phyloP scores from a whole-genome alignment of 2,888 invertebrate genomes.

The Drosophila falleni region DNA sequence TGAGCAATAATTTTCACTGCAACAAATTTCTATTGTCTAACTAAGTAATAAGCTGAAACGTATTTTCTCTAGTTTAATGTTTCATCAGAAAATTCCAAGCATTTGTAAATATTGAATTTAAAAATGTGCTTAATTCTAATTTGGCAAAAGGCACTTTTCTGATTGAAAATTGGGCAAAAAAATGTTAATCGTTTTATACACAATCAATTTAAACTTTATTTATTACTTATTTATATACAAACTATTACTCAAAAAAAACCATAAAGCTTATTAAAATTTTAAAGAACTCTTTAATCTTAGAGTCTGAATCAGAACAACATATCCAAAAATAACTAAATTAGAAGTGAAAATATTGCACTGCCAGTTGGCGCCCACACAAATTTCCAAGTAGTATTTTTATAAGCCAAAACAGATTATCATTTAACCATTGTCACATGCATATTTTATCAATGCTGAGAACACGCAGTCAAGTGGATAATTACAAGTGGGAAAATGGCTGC shows the following conservation, averaged over 20 bases:
- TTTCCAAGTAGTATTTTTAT: conserved; percentile 3
- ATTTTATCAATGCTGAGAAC: conserved; percentile 45
- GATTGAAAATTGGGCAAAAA: not conserved
- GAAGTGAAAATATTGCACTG: conserved; percentile 6
- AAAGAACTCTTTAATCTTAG: not conserved
- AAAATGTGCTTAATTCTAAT: no score
- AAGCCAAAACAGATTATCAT: conserved; percentile 48
- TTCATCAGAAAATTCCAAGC: no score
- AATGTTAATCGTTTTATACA: no score
- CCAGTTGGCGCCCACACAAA: conserved; percentile 1
- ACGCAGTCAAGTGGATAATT: conserved; percentile 72
- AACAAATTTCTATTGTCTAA: not conserved
- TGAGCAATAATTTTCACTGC: not conserved
- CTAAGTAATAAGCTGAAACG: no score
- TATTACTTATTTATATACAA: no score
- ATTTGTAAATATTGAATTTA: no score
- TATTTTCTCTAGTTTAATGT: no score
- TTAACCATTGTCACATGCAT: conserved; percentile 57
- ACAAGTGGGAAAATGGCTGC: conserved; percentile 47
- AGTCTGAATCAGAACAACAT: not conserved
- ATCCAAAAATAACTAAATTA: conserved; percentile 19
- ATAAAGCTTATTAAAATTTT: not conserved
- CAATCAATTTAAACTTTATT: no score
- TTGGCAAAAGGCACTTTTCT: no score
- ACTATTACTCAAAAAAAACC: not conserved